Evolutionary conservation across 2,888 invertebrate genomes (phyloP).

Genomic region (Volucella inanis): DNA sequence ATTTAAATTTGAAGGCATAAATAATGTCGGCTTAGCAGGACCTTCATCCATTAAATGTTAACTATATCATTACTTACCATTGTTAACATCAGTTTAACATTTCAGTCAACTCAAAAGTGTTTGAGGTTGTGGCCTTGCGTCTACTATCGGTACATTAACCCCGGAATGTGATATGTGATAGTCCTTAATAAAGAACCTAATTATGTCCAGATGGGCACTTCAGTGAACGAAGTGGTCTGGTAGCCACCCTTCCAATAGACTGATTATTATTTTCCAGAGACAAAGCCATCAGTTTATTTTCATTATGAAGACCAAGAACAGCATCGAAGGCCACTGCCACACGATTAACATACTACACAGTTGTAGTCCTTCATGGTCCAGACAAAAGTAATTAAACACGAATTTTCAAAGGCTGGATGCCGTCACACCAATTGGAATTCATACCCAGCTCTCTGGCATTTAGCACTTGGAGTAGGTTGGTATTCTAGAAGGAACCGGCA

Average conservation of each 20-base stretch:
- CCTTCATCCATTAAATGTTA: slow-evolving; percentile 18
- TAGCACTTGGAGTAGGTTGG: background rate
- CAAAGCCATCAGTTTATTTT: slow-evolving; percentile 46
- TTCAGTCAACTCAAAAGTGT: slow-evolving; percentile 17
- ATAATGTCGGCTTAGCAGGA: slow-evolving; percentile 9
- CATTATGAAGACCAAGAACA: slow-evolving; percentile 10
- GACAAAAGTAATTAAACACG: slow-evolving; percentile 56
- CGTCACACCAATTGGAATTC: slow-evolving; percentile 18
- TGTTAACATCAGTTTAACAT: background rate
- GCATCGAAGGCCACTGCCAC: background rate
- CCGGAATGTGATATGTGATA: slow-evolving; percentile 33
- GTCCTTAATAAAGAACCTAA: slow-evolving; percentile 40
- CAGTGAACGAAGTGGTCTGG: slow-evolving; percentile 17
- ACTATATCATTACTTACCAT: slow-evolving; percentile 1
- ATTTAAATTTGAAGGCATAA: slow-evolving; percentile 15
- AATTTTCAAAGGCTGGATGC: slow-evolving; percentile 18
- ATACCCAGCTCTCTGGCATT: slow-evolving; percentile 10
- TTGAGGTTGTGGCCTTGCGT: slow-evolving; percentile 3
- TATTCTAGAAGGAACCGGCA: no score
- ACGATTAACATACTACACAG: slow-evolving; percentile 3
- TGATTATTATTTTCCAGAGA: slow-evolving; percentile 48
- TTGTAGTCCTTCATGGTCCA: slow-evolving; percentile 42
- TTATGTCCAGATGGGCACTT: slow-evolving; percentile 36
- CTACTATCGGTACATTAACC: slow-evolving; percentile 38
- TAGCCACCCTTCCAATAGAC: slow-evolving; percentile 37